Base-by-base conservation (phyloP, 1,140 invertebrate species). In the Probaryconus sp. region DNA sequence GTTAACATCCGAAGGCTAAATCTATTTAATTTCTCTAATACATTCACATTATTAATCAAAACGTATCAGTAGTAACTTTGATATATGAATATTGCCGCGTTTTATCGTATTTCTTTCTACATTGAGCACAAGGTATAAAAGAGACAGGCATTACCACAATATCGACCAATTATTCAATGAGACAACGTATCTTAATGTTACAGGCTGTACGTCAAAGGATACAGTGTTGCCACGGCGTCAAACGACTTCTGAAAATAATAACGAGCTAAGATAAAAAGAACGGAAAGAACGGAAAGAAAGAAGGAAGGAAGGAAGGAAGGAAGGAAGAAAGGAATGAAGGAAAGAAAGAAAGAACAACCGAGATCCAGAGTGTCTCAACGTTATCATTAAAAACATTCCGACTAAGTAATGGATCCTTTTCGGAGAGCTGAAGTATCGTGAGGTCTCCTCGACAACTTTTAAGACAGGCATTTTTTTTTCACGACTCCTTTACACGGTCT, bases 161-260 rank as follows among this genome's bases (percentile, higher is more conserved):
- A 73, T 60, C 61, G 48, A 55, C 47, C 61, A 73, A 73, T 73
- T 65, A 73, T 61, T 73, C 61, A 67, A 61, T 67, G 65, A 60
- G 61, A 73, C 61, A 74, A 63, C 63, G 71, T 69, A 75, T 75
- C 64, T 75, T 75, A 64, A 63, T 69, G 71, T 69, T 75, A 35
- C 71, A 69, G 71, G 64, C 51, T 40, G 31, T 45, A 35, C 42
- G 64, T 75, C 64, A 68, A 68, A 45, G 63, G 51, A 71, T 63
- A 67, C 61, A 37, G 48, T 18, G 47, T 61, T 67, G 56, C 55
- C 56, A 60, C 48, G 37, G 16, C 63, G 50, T 40, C 70, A 47
- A 53, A 35, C 38, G 42, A 47, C 50, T 28, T 35, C 45, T 42
- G 56, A 65, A 64, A 72, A 70, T 61, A 35, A 63, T 61, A 73